phyloP scores from a whole-genome alignment of 1,140 invertebrate genomes.

The Lepidostoma basale region DNA sequence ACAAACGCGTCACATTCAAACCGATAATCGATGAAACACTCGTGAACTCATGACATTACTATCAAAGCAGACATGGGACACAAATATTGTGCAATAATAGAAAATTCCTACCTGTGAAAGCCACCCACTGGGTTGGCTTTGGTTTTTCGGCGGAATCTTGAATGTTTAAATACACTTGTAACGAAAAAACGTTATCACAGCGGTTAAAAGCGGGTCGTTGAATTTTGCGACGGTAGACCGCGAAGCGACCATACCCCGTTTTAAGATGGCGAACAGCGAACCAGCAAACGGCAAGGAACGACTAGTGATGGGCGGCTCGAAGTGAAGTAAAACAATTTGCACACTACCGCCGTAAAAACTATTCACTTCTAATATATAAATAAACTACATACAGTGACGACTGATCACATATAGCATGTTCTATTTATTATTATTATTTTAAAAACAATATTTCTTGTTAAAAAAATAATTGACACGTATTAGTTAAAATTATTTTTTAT shows the following conservation, averaged over 20 bases:
- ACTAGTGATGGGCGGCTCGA: too few species aligned
- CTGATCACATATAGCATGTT: too few species aligned
- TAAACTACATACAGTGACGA: too few species aligned
- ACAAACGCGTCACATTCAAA: too few species aligned
- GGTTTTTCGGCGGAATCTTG: slow-evolving; percentile 63
- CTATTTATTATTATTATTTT: too few species aligned
- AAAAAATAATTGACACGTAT: too few species aligned
- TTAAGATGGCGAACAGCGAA: slow-evolving; percentile 17
- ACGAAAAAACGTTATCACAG: slow-evolving; percentile 56
- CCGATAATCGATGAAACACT: slow-evolving; percentile 7
- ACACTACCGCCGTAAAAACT: too few species aligned
- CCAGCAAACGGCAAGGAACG: too few species aligned
- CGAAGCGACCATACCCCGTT: slow-evolving; percentile 30
- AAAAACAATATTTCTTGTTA: too few species aligned
- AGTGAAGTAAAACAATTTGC: too few species aligned
- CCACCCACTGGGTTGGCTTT: slow-evolving; percentile 62
- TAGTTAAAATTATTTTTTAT: too few species aligned
- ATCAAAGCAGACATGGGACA: slow-evolving; percentile 1
- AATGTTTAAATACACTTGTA: slow-evolving; percentile 62
- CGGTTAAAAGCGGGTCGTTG: slow-evolving; percentile 18
- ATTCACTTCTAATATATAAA: too few species aligned
- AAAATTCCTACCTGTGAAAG: slow-evolving; percentile 57
- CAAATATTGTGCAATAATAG: slow-evolving; percentile 28
- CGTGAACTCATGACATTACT: not conserved
- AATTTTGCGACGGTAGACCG: slow-evolving; percentile 18